These are phyloP conservation scores for Pachyramphus minor DNA, from an alignment of 2,113 vertebrate species.

Conservation along the genomic window DNA sequence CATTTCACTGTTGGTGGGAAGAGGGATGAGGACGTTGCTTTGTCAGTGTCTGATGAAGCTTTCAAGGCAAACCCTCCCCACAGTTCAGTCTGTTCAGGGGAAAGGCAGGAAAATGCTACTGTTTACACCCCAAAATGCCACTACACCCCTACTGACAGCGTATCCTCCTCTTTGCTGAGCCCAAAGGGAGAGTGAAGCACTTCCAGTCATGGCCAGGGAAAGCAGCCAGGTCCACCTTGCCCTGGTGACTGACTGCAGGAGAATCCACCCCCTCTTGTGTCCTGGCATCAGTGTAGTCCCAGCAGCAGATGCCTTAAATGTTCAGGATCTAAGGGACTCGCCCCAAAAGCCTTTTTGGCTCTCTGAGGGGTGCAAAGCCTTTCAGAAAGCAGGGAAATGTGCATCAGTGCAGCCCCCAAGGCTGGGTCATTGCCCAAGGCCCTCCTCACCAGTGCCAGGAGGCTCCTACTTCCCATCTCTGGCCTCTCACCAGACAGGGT, in stretches of 20 bases:
- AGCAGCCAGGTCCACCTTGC: background rate
- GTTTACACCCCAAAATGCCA: background rate
- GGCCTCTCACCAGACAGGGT: background rate
- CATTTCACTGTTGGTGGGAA: background rate
- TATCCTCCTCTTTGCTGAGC: background rate
- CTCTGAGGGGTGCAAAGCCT: background rate
- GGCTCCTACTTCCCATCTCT: rapidly evolving
- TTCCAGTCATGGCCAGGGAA: background rate
- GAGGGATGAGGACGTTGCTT: rapidly evolving
- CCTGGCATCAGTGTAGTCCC: background rate
- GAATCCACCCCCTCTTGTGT: rapidly evolving
- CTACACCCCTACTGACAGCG: rapidly evolving
- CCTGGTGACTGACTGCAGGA: background rate
- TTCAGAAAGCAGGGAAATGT: background rate
- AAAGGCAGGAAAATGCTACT: background rate
- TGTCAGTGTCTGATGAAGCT: background rate
- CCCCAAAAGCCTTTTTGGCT: background rate
- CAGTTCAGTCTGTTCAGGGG: background rate
- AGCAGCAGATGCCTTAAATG: background rate
- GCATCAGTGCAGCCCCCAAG: rapidly evolving
- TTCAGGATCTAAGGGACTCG: rapidly evolving
- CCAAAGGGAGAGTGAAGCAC: background rate
- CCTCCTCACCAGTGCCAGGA: rapidly evolving
- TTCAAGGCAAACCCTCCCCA: background rate
- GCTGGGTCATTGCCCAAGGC: rapidly evolving